Conservation (phyloP, 1,140 invertebrate species). For the Euschistus heros region DNA sequence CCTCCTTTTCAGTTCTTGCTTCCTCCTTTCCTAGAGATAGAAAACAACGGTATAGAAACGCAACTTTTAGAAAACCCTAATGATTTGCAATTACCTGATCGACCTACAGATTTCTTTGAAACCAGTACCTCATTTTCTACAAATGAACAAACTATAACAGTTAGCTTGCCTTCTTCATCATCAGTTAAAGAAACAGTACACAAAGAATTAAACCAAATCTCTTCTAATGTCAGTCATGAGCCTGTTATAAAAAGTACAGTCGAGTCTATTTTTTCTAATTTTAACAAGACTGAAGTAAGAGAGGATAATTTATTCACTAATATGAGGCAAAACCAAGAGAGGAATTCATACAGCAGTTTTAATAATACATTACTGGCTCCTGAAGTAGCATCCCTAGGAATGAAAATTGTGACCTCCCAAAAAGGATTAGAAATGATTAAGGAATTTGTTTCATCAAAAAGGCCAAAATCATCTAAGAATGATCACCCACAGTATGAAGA, state of each 20-base stretch:
- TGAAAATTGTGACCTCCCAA: constrained; percentile 21
- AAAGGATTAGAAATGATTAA: constrained; percentile 12
- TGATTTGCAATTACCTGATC: neutral
- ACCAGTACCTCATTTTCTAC: neutral
- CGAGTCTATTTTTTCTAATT: neutral
- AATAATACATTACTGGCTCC: constrained; percentile 15
- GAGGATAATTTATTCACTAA: neutral
- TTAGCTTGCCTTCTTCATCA: neutral
- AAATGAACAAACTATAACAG: neutral
- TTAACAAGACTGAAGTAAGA: neutral
- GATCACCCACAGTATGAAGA: neutral
- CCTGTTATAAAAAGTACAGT: neutral
- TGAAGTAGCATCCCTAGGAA: constrained; percentile 21
- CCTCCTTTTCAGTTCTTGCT: constrained; percentile 22
- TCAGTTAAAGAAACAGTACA: neutral
- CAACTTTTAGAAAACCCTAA: neutral
- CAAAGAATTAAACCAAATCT: constrained; percentile 7
- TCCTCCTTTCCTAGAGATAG: constrained; percentile 19
- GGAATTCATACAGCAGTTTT: neutral
- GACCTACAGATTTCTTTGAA: neutral
- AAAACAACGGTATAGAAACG: constrained; percentile 12
- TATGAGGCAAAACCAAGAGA: neutral
- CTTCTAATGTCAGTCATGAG: neutral
- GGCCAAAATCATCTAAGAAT: neutral
- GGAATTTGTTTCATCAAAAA: neutral